Base-by-base conservation (phyloP, 2,888 invertebrate genomes). In the Cyaniris semiargus region DNA sequence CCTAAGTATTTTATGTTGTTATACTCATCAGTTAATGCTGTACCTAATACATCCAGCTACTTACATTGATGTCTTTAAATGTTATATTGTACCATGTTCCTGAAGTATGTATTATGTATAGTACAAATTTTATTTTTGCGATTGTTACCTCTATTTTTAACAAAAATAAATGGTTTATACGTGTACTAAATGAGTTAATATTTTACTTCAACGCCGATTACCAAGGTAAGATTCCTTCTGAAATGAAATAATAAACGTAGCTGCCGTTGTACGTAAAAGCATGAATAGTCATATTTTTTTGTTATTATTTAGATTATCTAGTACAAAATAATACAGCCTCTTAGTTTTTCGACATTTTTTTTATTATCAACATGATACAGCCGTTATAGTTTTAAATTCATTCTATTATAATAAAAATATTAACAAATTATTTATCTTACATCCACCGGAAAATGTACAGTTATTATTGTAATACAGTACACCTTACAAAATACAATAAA, bases 341-440 rank as follows among this genome's bases (percentile, higher is more conserved):
- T 13, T 21, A 27, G 66, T 13, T 66, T 66, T 66, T 10, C 66
- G 87, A 89, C 88, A 91, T 91, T 93, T 92, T 91, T 91, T 88
- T 91, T 88, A 90, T 91, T 89, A 89, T 90, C 91, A 93, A 93
- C 93, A 92, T 91, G 90, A 92, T 93, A 93, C 93, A 93, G 92
- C 91, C 92, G 92, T 92, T 93, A 93, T 92, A 93, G 93, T 92
- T 93, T 66, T 93, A 93, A 93, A 93, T 91, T 90, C 86, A 85
- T 89, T 91, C 89, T 92, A 91, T 90, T 88, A 90, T 91, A 92
- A 91, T 93, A 93, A 93, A 93, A 93, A 92, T 93, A 93, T 93
- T 92, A 93, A 94, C 93, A 93, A 93, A 92, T 92, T 93, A 94
- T 93, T 92, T 93, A 94, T 93, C 91, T 93, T 93, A 94, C 92